These are phyloP conservation scores for Erebia epiphron DNA, from an alignment of 2,888 invertebrate genomes.

Conservation along the genomic window DNA sequence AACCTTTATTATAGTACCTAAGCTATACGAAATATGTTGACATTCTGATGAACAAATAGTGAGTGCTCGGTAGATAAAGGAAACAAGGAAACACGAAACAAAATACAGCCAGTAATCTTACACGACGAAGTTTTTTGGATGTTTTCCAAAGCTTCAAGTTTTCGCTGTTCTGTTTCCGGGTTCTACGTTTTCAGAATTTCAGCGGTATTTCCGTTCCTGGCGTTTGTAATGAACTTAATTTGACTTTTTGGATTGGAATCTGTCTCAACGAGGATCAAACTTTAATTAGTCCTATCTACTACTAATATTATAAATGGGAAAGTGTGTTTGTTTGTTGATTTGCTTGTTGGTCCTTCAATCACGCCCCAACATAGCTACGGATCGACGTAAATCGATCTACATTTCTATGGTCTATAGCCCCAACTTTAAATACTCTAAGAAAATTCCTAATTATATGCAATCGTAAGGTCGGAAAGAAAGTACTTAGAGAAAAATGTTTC, in stretches of 20 bases:
- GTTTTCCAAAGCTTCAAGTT: slow-evolving; percentile 29
- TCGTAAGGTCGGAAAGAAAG: not conserved
- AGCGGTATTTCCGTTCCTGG: slow-evolving; percentile 1
- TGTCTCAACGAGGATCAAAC: not conserved
- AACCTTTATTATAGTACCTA: too few relatives aligned
- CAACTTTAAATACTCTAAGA: too few relatives aligned
- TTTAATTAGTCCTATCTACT: not conserved
- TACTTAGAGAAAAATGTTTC: not conserved
- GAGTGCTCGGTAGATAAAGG: not conserved
- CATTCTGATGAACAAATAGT: not conserved
- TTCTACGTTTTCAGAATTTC: slow-evolving; percentile 2
- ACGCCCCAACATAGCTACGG: too few relatives aligned
- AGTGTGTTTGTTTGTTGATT: too few relatives aligned
- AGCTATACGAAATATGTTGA: too few relatives aligned
- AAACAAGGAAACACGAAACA: too few relatives aligned
- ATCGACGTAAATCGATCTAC: too few relatives aligned
- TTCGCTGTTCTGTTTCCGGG: slow-evolving; percentile 4
- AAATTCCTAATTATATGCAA: too few relatives aligned
- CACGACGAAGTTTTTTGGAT: slow-evolving; percentile 27
- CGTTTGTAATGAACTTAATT: not conserved
- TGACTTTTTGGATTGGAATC: not conserved
- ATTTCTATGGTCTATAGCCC: too few relatives aligned
- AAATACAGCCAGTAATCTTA: slow-evolving; percentile 24
- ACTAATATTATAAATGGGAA: too few relatives aligned
- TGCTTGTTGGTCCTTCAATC: too few relatives aligned